Percentiles rank a stretch among this genome's conserved stretches.
Conservation (phyloP, 2,888 invertebrate species). For the Mechanitis messenoides region DNA sequence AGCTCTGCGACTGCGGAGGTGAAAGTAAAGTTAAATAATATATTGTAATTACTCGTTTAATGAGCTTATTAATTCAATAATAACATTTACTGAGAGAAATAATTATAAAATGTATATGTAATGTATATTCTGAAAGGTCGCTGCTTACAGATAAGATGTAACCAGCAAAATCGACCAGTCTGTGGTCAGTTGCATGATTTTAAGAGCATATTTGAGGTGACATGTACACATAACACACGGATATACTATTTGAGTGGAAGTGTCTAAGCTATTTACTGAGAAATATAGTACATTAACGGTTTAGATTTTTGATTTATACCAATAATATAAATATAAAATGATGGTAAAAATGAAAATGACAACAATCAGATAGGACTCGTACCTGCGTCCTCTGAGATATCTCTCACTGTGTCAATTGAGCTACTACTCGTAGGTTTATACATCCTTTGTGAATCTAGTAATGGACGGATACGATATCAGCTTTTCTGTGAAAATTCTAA, state of each 20-base stretch:
- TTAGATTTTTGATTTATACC: too few species aligned
- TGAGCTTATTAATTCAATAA: slow-evolving; percentile 31
- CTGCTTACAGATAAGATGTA: slow-evolving; percentile 42
- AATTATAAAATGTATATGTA: slow-evolving; percentile 25
- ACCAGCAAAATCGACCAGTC: slow-evolving; percentile 50
- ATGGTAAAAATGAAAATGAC: too few species aligned
- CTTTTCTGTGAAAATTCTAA: too few species aligned
- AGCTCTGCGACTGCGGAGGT: slow-evolving; percentile 17
- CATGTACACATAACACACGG: slow-evolving; percentile 35
- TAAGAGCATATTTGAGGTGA: slow-evolving; percentile 49
- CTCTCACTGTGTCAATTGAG: too few species aligned
- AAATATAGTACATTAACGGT: too few species aligned
- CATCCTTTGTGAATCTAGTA: too few species aligned
- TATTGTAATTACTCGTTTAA: slow-evolving; percentile 24
- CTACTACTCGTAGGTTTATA: too few species aligned
- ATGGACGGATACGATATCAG: too few species aligned
- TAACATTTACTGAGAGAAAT: slow-evolving; percentile 27
- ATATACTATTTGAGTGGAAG: slow-evolving; percentile 32
- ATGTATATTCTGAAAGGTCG: slow-evolving; percentile 35
- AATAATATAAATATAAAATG: too few species aligned
- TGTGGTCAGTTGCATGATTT: slow-evolving; percentile 59
- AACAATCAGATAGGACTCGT: too few species aligned
- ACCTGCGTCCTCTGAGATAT: too few species aligned
- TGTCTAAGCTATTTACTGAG: too few species aligned
- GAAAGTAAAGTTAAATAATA: slow-evolving; percentile 25